phyloP scores from a whole-genome alignment of 1,140 invertebrate genomes.

The Neotoxoptera formosana region DNA sequence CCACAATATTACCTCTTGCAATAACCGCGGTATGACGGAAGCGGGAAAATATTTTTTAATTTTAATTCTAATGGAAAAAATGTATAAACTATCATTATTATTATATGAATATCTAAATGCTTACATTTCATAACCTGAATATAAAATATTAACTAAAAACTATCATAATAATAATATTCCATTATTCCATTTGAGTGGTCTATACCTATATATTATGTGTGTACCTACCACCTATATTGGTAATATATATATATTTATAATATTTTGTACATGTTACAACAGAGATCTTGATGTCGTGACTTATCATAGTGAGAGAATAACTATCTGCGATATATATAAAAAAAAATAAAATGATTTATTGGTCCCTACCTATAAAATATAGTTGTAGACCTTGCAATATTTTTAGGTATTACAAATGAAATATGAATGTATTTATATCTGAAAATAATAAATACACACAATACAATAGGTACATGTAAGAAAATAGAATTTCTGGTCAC shows the following conservation, averaged over 20 bases:
- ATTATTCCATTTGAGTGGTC: not conserved
- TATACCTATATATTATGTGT: not conserved
- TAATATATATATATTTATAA: not conserved
- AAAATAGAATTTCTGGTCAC: not conserved
- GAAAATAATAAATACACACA: not conserved
- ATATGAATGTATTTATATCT: not conserved
- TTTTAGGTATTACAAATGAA: slow-evolving; percentile 1
- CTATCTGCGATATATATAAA: not conserved
- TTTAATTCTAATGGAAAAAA: not conserved
- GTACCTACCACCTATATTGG: not conserved
- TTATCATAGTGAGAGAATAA: not conserved
- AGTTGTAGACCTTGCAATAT: slow-evolving; percentile 14
- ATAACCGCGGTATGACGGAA: not conserved
- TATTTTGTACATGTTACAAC: not conserved
- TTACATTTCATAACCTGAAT: not conserved
- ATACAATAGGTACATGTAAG: not conserved
- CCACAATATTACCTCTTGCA: not conserved
- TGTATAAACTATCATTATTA: not conserved
- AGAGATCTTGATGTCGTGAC: not conserved
- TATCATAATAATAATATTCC: not conserved
- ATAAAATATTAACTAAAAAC: not conserved
- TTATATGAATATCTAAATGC: not conserved
- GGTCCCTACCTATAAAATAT: not conserved
- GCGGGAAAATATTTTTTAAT: not conserved
- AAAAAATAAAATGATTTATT: not conserved